These are phyloP conservation scores for Cyphomyrmex costatus DNA, from an alignment of 1,140 invertebrate genomes.

Conservation along the genomic window DNA sequence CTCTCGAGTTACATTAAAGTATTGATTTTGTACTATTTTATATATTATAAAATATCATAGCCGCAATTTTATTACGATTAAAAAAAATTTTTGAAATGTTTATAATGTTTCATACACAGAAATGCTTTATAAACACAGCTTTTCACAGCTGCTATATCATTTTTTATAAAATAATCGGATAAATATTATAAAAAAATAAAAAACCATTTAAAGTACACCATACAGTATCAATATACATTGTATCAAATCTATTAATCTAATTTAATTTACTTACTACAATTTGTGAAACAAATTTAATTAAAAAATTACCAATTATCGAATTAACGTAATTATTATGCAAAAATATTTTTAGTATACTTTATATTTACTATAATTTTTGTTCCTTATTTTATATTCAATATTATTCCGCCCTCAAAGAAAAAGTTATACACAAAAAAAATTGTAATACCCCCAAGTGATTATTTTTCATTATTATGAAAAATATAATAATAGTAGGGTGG, in stretches of 20 bases:
- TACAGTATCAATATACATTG: background rate
- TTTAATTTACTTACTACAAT: background rate
- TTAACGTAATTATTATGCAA: background rate
- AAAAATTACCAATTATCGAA: background rate
- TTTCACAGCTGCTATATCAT: background rate
- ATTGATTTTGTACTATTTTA: background rate
- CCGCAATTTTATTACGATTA: conserved; percentile 2
- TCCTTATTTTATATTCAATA: background rate
- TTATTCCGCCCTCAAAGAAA: too few species aligned
- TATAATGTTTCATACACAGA: background rate
- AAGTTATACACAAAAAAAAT: too few species aligned
- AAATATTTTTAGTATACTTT: background rate
- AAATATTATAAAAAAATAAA: background rate
- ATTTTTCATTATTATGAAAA: too few species aligned
- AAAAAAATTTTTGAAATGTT: background rate
- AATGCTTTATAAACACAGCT: too few species aligned
- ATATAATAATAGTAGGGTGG: too few species aligned
- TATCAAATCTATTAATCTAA: background rate
- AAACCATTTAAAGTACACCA: background rate
- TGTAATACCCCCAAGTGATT: too few species aligned
- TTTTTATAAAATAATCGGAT: background rate
- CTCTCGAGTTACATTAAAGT: background rate
- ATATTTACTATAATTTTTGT: background rate
- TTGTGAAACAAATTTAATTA: background rate
- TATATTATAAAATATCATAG: background rate